These are phyloP conservation scores for Lasioglossum figueresi DNA, from an alignment of 2,888 invertebrate species.

Conservation along the genomic window DNA sequence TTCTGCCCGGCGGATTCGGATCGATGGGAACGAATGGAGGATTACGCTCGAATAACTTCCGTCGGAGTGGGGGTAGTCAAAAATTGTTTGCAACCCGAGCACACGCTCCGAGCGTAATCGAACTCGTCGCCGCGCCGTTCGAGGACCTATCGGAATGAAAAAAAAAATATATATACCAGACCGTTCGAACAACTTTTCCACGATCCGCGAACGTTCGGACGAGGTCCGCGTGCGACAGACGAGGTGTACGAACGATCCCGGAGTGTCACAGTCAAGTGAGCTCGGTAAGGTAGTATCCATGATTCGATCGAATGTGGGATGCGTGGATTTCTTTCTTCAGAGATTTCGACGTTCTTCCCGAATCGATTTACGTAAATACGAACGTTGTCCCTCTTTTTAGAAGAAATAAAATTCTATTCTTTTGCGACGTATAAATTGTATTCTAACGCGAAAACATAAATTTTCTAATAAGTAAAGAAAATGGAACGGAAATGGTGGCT, in stretches of 20 bases:
- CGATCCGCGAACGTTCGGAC: background rate
- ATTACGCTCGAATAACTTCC: conserved; percentile 53
- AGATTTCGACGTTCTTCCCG: background rate
- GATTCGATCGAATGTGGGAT: background rate
- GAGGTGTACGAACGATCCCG: background rate
- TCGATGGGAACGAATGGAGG: conserved; percentile 53
- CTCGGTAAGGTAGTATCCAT: background rate
- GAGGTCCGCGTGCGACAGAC: background rate
- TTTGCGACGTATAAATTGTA: too few species aligned
- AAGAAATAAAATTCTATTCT: background rate
- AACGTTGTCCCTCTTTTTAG: background rate
- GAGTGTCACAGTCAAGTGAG: background rate
- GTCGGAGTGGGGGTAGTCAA: background rate
- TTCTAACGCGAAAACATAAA: background rate
- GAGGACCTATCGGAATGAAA: background rate
- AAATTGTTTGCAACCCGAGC: conserved; percentile 3
- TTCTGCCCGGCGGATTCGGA: conserved; percentile 34
- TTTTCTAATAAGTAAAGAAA: background rate
- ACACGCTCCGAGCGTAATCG: conserved; percentile 2
- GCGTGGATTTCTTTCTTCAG: background rate
- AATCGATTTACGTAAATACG: background rate
- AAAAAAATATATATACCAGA: background rate
- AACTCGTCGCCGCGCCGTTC: background rate
- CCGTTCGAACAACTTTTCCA: background rate
- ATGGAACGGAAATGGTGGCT: too few species aligned